Evolutionary conservation across 2,888 invertebrate species (phyloP).

Genomic region (Trimorus sp.): DNA sequence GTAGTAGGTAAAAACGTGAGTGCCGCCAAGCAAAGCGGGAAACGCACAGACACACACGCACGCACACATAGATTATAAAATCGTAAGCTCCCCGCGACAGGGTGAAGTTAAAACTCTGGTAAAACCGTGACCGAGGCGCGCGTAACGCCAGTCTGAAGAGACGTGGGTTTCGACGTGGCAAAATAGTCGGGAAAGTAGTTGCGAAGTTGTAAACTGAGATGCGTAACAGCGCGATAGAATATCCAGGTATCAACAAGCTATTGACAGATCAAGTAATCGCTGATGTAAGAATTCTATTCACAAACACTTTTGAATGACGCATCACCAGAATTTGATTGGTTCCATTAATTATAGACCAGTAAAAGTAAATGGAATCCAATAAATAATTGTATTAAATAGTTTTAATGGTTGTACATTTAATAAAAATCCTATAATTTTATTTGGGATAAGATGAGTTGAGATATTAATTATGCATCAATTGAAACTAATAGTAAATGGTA

Average conservation of each 20-base stretch:
- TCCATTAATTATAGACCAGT: too few relatives aligned
- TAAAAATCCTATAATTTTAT: too few relatives aligned
- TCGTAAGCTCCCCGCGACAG: conserved; percentile 72
- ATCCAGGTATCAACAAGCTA: conserved; percentile 45
- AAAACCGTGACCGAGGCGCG: conserved; percentile 73
- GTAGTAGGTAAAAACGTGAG: too few relatives aligned
- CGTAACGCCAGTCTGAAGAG: conserved; percentile 68
- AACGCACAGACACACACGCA: conserved; percentile 52
- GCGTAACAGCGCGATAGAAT: conserved; percentile 56
- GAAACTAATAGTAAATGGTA: too few relatives aligned
- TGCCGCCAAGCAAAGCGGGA: conserved; percentile 52
- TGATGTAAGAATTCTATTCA: too few relatives aligned
- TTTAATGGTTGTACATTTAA: too few relatives aligned
- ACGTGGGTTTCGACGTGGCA: conserved; percentile 15
- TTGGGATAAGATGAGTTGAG: too few relatives aligned
- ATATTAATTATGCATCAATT: too few relatives aligned
- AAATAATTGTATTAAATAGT: too few relatives aligned
- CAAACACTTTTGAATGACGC: too few relatives aligned
- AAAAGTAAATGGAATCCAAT: too few relatives aligned
- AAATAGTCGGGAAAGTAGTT: background rate
- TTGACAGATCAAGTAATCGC: conserved; percentile 1
- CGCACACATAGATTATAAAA: conserved; percentile 54
- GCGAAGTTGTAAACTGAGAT: background rate
- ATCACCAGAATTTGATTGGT: too few relatives aligned
- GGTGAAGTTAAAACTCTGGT: conserved; percentile 78